Conservation (phyloP, 2,113 vertebrate species). For the Motacilla tschutschensis region DNA sequence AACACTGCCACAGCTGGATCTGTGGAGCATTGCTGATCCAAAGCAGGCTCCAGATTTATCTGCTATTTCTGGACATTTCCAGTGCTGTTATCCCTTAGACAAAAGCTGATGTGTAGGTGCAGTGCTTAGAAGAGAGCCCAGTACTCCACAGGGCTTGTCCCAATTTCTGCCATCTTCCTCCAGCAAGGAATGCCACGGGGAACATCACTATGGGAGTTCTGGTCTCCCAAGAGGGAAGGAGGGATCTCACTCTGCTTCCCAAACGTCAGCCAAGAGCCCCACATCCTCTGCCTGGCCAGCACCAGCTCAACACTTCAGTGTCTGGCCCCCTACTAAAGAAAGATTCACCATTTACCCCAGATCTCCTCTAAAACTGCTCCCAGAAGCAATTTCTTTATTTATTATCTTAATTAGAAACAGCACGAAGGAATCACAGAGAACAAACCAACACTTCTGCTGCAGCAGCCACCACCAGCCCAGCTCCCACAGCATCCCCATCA, state of each 20-base stretch:
- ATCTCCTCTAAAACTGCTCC: background rate
- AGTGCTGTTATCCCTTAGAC: background rate
- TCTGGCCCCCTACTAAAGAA: background rate
- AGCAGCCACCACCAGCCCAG: background rate
- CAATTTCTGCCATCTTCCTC: background rate
- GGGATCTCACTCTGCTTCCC: background rate
- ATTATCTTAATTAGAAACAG: background rate
- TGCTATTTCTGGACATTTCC: background rate
- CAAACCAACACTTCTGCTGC: background rate
- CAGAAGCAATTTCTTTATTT: background rate
- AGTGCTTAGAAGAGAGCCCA: background rate
- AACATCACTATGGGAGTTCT: accelerated
- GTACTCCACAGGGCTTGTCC: background rate
- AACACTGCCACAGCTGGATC: background rate
- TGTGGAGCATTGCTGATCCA: background rate
- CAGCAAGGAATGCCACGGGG: background rate
- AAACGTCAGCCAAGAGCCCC: background rate
- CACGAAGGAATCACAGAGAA: background rate
- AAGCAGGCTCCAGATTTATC: background rate
- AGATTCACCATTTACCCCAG: background rate
- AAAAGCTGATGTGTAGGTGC: background rate
- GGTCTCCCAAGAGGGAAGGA: background rate
- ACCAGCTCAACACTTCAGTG: background rate
- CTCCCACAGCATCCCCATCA: background rate
- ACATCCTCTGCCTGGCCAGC: background rate